Base-by-base conservation (phyloP, 2,888 invertebrate genomes). In the Catocala fraxini region DNA sequence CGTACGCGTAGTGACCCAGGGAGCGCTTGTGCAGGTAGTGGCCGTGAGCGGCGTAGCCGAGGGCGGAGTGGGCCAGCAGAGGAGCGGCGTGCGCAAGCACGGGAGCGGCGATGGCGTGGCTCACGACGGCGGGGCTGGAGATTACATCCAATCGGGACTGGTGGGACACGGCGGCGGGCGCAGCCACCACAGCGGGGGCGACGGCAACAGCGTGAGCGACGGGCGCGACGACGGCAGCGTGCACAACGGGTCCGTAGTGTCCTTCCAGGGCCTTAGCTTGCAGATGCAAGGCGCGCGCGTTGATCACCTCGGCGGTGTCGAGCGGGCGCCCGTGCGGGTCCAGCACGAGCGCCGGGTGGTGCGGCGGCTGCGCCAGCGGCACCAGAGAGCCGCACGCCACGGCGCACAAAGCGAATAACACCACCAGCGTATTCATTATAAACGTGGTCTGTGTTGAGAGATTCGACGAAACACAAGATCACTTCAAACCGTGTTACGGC, bases 361-460 rank as follows among this genome's bases (percentile, higher is more conserved):
- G 89, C 68, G 91, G 84, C 39, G 92, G 93, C 82, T 94, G 93
- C 77, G 94, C 94, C 82, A 86, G 79, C 67, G 86, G 90, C 80
- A 92, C 88, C 85, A 88, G 82, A 55, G 94, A 94, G 79, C 95
- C 96, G 82, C 93, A 94, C 63, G 94, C 95, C 83, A 95, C 90
- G 73, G 95, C 94, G 82, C 95, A 89, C 71, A 96, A 89, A 91
- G 95, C 95, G 89, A 95, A 95, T 87, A 96, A 95, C 91, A 95
- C 95, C 95, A 95, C 95, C 95, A 95, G 86, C 93, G 93, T 72
- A 80, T 87, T 89, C 86, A 85, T 87, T 79, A 15, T 80, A 71
- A 77, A 83, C 83, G 83, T 87, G 84, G 84, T 84, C 84, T 84
- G 84, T 84, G 84, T 83, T 85, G 74, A 57, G 70, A 65, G 74